Evolutionary conservation across 30 jellyfish, hydroid and myxozoan species (phyloP), one percentile per base, ranked within the genome.

Genomic region (Aurelia sp.): DNA sequence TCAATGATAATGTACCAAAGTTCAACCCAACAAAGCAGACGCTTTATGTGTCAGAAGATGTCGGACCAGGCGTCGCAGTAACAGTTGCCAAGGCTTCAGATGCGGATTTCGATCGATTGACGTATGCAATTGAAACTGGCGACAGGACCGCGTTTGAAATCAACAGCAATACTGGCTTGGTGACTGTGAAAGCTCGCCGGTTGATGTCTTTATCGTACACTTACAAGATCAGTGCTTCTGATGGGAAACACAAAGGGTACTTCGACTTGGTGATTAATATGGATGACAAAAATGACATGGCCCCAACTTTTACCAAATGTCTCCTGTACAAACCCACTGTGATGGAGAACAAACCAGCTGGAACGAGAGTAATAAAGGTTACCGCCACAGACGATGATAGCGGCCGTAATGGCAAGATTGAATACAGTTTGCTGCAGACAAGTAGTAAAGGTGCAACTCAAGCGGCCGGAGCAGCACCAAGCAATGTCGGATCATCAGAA

Each of bases 1-100:
- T 85, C 15, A 95, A 95, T 76, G 99, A 95, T 73, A 95, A 95
- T 59, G 35, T 85, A 9, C 99, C 99, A 6, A 86, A 61, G 18
- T 95, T 95, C 91, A 81, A 62, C 21, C 96, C 98, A 24, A 65
- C 68, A 48, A 31, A 21, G 5, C 86, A 72, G 21, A 72, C 80
- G 19, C 71, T 85, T 1, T 80, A 80, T 66, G 60, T 95, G 2
- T 81, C 94, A 3, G 99, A 90, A 57, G 74, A 68, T 44, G 78
- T 86, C 8, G 50, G 21, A 19, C 19, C 35, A 17, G 97, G 97
- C 27, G 72, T 76, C 21, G 89, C 78, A 3, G 66, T 89, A n/a
- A 78, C 80, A 18, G 84, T 81, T 24, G 92, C 81, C 60, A 72
- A 74, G 52, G 97, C 97, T 48, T 50, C 82, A 3, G 97, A 89